phyloP scores from a whole-genome alignment of 2,113 vertebrate genomes.

The Nettapus auritus region DNA sequence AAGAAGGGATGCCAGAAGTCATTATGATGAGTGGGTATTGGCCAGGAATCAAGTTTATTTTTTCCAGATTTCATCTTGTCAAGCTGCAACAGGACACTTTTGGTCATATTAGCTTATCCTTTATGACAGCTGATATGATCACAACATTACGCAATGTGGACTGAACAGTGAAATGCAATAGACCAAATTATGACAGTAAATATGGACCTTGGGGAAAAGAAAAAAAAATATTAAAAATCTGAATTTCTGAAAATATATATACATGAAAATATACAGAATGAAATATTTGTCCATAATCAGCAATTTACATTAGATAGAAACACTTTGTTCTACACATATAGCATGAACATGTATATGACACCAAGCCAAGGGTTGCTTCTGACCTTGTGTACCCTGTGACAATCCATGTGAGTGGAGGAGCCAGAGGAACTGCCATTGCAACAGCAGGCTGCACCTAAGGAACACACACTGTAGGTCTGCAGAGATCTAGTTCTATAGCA shows the following conservation, averaged over 20 bases:
- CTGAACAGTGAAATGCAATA: background rate
- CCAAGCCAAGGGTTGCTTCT: background rate
- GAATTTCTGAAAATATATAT: background rate
- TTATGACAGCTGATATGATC: background rate
- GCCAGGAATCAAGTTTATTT: background rate
- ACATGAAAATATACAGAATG: background rate
- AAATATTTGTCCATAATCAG: background rate
- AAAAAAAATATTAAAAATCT: background rate
- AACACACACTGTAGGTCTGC: background rate
- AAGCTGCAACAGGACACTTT: background rate
- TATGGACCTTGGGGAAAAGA: background rate
- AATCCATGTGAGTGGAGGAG: rapidly evolving
- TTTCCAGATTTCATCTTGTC: slow-evolving; percentile 26
- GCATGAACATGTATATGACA: background rate
- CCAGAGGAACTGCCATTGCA: background rate
- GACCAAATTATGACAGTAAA: background rate
- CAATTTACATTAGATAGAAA: background rate
- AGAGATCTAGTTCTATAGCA: background rate
- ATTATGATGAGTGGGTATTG: background rate
- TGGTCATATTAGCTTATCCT: background rate
- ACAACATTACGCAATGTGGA: background rate
- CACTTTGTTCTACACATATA: background rate
- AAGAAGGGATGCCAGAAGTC: background rate
- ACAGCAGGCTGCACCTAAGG: rapidly evolving
- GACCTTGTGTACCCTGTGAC: background rate